Evolutionary conservation across 2,797 vertebrate species (phyloP).

Genomic region (Otolemur crassicaudatus): DNA sequence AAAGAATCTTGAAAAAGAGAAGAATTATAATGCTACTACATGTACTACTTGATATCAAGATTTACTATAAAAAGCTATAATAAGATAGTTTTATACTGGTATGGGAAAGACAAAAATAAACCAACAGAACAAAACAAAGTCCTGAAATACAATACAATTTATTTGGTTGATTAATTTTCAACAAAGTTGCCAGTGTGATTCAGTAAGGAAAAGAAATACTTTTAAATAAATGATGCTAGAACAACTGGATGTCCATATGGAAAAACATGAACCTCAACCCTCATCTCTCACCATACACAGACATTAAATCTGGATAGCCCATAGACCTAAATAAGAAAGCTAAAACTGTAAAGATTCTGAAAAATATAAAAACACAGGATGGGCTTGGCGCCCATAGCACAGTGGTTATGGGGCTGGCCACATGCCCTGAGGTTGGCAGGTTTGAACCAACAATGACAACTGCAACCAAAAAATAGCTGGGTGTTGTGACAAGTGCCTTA

Average conservation of each 20-base stretch:
- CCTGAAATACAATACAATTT: not conserved
- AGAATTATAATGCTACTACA: not conserved
- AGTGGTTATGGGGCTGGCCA: too few species aligned
- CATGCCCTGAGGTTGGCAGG: too few species aligned
- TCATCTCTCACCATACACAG: not conserved
- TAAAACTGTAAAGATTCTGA: not conserved
- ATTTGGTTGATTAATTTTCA: not conserved
- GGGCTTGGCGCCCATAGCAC: too few species aligned
- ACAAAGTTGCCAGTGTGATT: not conserved
- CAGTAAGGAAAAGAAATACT: not conserved
- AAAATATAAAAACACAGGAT: not conserved
- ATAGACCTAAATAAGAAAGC: not conserved
- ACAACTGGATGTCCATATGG: not conserved
- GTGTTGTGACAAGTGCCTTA: too few species aligned
- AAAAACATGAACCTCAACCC: not conserved
- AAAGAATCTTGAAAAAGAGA: constrained; percentile 20
- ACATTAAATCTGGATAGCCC: constrained; percentile 8
- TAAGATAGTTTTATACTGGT: not conserved
- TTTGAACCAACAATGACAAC: too few species aligned
- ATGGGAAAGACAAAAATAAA: not conserved
- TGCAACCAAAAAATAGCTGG: too few species aligned
- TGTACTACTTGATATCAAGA: not conserved
- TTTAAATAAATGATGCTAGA: constrained; percentile 18
- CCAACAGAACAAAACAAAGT: not conserved
- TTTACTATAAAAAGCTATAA: constrained; percentile 36